phyloP scores from a whole-genome alignment of 2,113 vertebrate species.

The Muntiacus muntjak region DNA sequence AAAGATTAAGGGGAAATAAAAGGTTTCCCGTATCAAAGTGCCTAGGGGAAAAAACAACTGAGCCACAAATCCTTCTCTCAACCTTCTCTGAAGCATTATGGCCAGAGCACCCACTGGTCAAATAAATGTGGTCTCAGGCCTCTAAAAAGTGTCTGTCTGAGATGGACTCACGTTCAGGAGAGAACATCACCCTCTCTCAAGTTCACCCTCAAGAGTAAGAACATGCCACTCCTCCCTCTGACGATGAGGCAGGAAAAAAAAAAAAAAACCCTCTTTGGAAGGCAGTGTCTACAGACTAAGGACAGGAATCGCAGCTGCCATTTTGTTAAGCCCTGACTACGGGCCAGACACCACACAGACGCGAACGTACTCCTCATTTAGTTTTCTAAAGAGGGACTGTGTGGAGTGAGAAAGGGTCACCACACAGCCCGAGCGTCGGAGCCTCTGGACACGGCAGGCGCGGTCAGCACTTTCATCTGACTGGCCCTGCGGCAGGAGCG shows the following conservation, averaged over 20 bases:
- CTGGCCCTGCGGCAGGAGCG: background rate
- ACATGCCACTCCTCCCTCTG: background rate
- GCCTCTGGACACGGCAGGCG: background rate
- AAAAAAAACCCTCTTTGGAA: background rate
- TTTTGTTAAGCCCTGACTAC: background rate
- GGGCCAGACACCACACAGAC: background rate
- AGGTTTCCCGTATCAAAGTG: background rate
- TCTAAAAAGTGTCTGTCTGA: background rate
- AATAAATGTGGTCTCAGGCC: background rate
- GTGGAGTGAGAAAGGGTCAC: background rate
- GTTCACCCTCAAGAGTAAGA: background rate
- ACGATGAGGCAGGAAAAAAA: background rate
- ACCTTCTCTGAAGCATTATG: background rate
- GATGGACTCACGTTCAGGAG: background rate
- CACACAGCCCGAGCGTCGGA: background rate
- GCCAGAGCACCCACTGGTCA: background rate
- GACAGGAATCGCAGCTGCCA: background rate
- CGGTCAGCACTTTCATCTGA: background rate
- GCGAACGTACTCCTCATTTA: background rate
- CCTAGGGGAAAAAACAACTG: background rate
- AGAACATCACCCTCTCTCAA: background rate
- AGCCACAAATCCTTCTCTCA: background rate
- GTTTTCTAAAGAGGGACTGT: background rate
- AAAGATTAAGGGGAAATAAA: conserved; percentile 3
- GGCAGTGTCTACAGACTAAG: background rate